phyloP scores from a whole-genome alignment of 2,888 invertebrate species.

The Melinopterus prodromus region DNA sequence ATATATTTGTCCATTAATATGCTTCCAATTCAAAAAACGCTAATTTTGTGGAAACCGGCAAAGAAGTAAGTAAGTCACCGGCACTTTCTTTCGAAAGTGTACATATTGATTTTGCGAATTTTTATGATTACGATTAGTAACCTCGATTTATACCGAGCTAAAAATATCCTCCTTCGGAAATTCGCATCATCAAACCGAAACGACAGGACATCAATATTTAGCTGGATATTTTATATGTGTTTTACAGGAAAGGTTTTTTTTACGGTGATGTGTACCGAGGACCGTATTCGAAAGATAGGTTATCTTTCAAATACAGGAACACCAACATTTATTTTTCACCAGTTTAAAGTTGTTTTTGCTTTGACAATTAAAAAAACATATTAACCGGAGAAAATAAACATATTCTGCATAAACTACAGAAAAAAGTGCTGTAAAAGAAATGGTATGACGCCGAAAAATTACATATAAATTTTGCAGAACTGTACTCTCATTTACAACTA shows the following conservation, averaged over 20 bases:
- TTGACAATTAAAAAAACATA: no score
- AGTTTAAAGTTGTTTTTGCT: no score
- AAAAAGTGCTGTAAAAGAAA: no score
- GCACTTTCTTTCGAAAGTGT: neutral
- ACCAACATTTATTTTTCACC: no score
- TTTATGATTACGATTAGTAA: neutral
- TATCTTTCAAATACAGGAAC: no score
- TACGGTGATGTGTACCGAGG: neutral
- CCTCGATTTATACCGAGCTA: neutral
- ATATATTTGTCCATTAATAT: neutral
- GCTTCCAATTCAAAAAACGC: neutral
- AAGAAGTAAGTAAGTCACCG: neutral
- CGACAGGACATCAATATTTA: neutral
- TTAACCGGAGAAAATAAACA: no score
- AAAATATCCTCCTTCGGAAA: neutral
- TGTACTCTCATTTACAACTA: no score
- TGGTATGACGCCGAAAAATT: no score
- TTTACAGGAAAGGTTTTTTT: neutral
- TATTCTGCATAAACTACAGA: no score
- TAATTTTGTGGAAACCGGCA: neutral
- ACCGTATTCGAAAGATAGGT: no score
- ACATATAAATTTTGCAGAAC: no score
- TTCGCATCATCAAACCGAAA: neutral
- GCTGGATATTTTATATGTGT: neutral
- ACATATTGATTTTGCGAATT: neutral